Evolutionary conservation across 1,140 invertebrate genomes (phyloP).

Genomic region (Heliothis virescens): DNA sequence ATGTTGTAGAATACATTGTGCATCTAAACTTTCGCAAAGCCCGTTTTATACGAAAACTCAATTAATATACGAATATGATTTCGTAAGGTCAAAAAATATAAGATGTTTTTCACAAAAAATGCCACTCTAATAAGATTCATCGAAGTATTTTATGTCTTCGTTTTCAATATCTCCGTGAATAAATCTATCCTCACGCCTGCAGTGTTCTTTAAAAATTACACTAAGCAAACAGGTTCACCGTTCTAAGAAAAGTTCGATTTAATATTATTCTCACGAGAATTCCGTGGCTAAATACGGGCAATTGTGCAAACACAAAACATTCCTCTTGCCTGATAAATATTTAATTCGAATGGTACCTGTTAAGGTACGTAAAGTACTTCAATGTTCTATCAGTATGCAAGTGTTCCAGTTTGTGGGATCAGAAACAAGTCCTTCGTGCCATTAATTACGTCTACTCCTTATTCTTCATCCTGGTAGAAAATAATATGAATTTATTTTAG

Average conservation of each 20-base stretch:
- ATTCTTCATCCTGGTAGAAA: neutral
- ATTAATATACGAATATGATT: too few species aligned
- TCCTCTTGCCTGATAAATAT: constrained; percentile 42
- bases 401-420: constrained; percentile 7
- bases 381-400: constrained; percentile 45
- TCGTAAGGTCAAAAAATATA: neutral
- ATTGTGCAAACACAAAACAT: constrained; percentile 46
- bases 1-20: neutral
- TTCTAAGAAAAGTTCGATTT: constrained; percentile 30
- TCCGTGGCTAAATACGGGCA: constrained; percentile 30
- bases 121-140: neutral
- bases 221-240: constrained; percentile 19
- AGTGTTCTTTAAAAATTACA: constrained; percentile 13
- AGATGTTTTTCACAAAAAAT: neutral
- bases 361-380: neutral
- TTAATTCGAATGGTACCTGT: constrained; percentile 42
- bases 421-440: neutral
- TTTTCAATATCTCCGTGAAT: neutral
- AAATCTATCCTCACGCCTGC: neutral
- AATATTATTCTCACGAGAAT: constrained; percentile 44
- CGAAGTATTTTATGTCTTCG: neutral
- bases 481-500: too few species aligned
- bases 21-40: neutral
- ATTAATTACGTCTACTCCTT: neutral
- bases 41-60: too few species aligned